Percentiles rank a stretch among this genome's conserved stretches.
Conservation (phyloP, 2,797 vertebrate species). For the Ptychadena robeensis region DNA sequence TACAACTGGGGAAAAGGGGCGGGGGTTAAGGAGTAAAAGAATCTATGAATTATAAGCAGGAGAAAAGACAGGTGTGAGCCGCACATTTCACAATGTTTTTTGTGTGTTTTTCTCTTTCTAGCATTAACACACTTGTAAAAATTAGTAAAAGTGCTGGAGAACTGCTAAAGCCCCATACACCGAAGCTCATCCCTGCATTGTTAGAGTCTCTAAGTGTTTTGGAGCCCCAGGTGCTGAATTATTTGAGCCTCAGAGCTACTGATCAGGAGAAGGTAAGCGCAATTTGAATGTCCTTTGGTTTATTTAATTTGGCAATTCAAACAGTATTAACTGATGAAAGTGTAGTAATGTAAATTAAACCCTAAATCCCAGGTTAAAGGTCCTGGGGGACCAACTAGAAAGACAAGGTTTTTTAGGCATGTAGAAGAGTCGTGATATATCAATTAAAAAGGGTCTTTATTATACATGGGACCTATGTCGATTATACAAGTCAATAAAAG, state of each 20-base stretch:
- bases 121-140: constrained; percentile 97
- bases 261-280: constrained; percentile 93
- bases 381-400: too few species aligned
- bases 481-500: too few species aligned
- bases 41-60: background rate
- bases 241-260: constrained; percentile 93
- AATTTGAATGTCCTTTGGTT: background rate
- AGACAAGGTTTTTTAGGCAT: too few species aligned
- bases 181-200: constrained; percentile 91
- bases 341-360: too few species aligned
- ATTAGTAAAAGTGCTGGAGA: constrained; percentile 95
- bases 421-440: too few species aligned
- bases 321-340: background rate
- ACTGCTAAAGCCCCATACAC: constrained; percentile 90
- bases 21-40: background rate
- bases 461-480: too few species aligned
- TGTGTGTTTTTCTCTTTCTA: constrained; percentile 62
- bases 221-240: constrained; percentile 97
- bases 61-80: background rate
- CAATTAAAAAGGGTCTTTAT: too few species aligned
- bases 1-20: background rate
- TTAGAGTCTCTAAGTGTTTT: constrained; percentile 92
- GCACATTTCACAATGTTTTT: background rate
- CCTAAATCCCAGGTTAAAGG: too few species aligned
- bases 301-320: background rate